Evolutionary conservation across 1,140 invertebrate genomes (phyloP).

Genomic region (Solenopsis invicta): DNA sequence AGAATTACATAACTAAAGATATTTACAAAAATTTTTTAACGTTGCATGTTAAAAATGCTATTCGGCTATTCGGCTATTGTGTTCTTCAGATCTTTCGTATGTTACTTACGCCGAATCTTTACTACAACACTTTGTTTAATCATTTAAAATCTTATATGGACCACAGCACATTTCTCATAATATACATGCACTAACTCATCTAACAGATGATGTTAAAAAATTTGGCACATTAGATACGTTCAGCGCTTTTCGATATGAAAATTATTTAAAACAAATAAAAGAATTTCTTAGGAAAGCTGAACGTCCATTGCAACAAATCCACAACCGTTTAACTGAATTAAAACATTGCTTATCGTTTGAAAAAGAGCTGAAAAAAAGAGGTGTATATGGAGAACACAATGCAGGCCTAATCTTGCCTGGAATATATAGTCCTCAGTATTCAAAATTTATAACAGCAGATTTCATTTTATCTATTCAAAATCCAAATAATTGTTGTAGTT

Average conservation of each 20-base stretch:
- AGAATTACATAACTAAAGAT: background rate
- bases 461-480: too few relatives aligned
- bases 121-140: constrained; percentile 4
- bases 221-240: too few relatives aligned
- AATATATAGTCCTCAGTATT: too few relatives aligned
- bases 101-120: background rate
- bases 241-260: too few relatives aligned
- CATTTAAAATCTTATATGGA: background rate
- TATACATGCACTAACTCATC: too few relatives aligned
- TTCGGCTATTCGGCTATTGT: constrained; percentile 8
- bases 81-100: constrained; percentile 9
- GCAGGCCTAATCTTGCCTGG: too few relatives aligned
- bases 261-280: constrained; percentile 17
- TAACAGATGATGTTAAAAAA: too few relatives aligned
- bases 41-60: too few relatives aligned
- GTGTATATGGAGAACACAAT: background rate
- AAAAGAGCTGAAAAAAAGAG: background rate
- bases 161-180: too few relatives aligned
- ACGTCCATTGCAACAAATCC: constrained; percentile 17
- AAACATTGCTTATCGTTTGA: background rate
- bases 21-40: background rate
- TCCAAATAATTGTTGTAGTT: too few relatives aligned
- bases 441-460: too few relatives aligned
- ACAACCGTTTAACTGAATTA: constrained; percentile 5
- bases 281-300: background rate